Evolutionary conservation across 2,888 invertebrate genomes (phyloP), one percentile per base, ranked within the genome.

Genomic region (Lasius platythorax): DNA sequence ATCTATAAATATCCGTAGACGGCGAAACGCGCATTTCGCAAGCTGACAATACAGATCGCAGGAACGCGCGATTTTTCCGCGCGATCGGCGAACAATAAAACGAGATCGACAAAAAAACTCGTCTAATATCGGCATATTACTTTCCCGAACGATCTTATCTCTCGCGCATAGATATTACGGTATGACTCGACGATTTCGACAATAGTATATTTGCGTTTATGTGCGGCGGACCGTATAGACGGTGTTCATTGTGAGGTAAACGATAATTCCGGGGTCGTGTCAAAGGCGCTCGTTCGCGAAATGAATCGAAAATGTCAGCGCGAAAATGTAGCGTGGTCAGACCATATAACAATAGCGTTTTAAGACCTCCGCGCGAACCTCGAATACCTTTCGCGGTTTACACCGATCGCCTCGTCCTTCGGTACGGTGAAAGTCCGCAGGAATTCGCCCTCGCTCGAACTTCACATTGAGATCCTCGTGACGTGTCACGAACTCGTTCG

Each of bases 391-490:
- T 53, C 53, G 28, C 79, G 75, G 61, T 86, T 89, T 85, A 87
- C 82, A 84, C 84, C 79, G 84, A 86, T 86, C 53, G 53, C 74
- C 73, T 66, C 91, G 91, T 88, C 89, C 89, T 91, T 91, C 88
- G 91, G 33, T 30, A 15, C 76, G 91, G 92, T 92, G 92, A 92
- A 92, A 92, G 92, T 92, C 88, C 83, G 84, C 83, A 86, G 82
- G 90, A 91, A 91, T 91, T 91, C 89, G 90, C 89, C 91, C 91
- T 90, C 91, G 88, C 91, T 92, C 88, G 91, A 92, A 92, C 91
- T 91, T 92, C 90, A 90, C 92, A 92, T 92, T 92, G 92, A 92
- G 92, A 92, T 92, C 88, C 89, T 82, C 90, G 87, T 84, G 88
- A 85, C 88, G 85, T 85, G 85, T 90, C 90, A 88, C 89, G 87